A percentile compares a stretch with the other conserved stretches of the same genome.
phyloP scores from a whole-genome alignment of 2,888 invertebrate genomes.

The Polyommatus iphigenia region DNA sequence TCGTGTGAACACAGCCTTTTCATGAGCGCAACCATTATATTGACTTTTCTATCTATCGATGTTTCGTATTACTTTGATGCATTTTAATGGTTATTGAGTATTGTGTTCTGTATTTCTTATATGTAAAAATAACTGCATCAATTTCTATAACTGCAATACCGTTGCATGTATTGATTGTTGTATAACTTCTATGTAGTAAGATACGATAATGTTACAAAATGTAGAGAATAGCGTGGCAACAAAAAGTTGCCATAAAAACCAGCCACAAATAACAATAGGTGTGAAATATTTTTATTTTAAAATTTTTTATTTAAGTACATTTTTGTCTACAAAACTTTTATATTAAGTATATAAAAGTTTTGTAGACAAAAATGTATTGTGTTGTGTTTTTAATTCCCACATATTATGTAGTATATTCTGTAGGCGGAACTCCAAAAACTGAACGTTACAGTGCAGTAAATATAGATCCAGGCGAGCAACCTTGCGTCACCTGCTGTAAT shows the following conservation, averaged over 20 bases:
- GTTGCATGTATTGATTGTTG: background rate
- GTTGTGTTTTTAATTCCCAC: background rate
- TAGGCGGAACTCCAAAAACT: background rate
- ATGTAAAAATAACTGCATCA: background rate
- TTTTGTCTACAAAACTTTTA: too few species aligned
- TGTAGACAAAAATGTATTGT: too few species aligned
- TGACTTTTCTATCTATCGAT: conserved; percentile 31
- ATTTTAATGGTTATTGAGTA: background rate
- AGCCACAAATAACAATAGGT: too few species aligned
- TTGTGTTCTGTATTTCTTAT: background rate
- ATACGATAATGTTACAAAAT: background rate
- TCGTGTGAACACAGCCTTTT: conserved; percentile 55
- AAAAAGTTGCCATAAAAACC: too few species aligned
- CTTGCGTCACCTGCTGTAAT: conserved; percentile 18
- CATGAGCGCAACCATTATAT: conserved; percentile 34
- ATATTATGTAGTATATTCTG: background rate
- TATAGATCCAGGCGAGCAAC: background rate
- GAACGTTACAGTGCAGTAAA: conserved; percentile 17
- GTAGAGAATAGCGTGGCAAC: too few species aligned
- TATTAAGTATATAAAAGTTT: too few species aligned
- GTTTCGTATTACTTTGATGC: conserved; percentile 7
- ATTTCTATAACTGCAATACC: too few species aligned
- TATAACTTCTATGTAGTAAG: background rate
- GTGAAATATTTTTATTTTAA: too few species aligned
- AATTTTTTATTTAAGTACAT: too few species aligned